Base-by-base conservation (phyloP, 2,113 vertebrate genomes). In the Tetraodon nigroviridis region DNA sequence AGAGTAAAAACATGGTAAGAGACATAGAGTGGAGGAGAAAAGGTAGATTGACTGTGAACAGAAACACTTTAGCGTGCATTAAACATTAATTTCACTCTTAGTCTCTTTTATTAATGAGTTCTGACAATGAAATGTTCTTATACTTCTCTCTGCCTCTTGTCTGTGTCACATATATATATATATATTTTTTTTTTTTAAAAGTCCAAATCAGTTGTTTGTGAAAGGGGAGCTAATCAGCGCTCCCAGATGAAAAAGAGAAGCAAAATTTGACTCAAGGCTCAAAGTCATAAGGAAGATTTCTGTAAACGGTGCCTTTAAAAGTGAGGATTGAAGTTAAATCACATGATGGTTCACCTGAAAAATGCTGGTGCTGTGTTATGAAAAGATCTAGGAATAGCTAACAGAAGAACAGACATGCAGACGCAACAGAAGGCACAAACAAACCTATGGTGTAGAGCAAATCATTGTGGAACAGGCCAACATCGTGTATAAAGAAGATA, bases 101-200 rank as follows among this genome's bases (percentile, higher is more conserved):
- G 41, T 53, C 48, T 55, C 8, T 80, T 76, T 83, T 66, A 71
- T 77, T 80, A 58, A 66, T 84, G 75, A 66, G 61, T 68, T 77
- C 67, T 69, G 68, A 70, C 12, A 58, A 56, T 40, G 44, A 73
- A 61, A 56, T 74, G 32, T 66, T 62, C 64, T 65, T 60, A 61
- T 44, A 37, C 32, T 8, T 37, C 32, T 37, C 32, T 37, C 32
- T 12, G 32, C 32, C 18, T 37, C 47, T 75, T 53, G 77, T 79
- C 51, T 72, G 73, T 58, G 59, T 76, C 32, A 11, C 32, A 12
- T 37, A 11, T 37, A n/a, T n/a, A n/a, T n/a, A n/a, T n/a, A n/a
- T n/a, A n/a, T 37, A 37, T 37, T 37, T 37, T 11, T 37, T 37
- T 37, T 37, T 37, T 37, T 37, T 10, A 37, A 37, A 12, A 37